phyloP scores from a whole-genome alignment of 1,140 invertebrate species.

The Gryllus bimaculatus region DNA sequence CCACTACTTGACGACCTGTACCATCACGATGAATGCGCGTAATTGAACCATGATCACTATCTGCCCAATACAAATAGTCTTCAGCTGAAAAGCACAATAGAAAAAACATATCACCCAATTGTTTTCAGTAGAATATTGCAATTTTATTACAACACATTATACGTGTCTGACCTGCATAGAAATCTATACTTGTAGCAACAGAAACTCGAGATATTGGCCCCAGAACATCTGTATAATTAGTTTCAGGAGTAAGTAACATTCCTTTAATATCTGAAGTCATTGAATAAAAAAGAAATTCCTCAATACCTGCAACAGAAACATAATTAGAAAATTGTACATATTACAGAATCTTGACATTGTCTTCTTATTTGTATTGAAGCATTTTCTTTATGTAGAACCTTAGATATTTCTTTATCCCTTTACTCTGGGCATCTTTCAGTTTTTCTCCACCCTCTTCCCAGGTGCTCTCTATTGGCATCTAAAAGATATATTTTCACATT shows the following conservation, averaged over 20 bases:
- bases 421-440: too few relatives aligned
- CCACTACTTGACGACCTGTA: conserved; percentile 49
- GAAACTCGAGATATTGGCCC: conserved; percentile 68
- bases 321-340: not conserved
- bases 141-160: not conserved
- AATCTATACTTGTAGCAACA: conserved; percentile 66
- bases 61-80: conserved; percentile 71
- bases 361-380: too few relatives aligned
- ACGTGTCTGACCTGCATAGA: conserved; percentile 47
- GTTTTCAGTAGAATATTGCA: not conserved
- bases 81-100: conserved; percentile 32
- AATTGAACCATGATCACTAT: conserved; percentile 62
- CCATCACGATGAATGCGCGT: conserved; percentile 69
- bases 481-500: too few relatives aligned
- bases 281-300: conserved; percentile 68
- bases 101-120: not conserved
- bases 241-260: conserved; percentile 42
- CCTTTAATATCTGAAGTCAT: conserved; percentile 66
- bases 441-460: too few relatives aligned
- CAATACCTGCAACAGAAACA: conserved; percentile 32
- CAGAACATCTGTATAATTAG: conserved; percentile 43
- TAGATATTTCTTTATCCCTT: too few relatives aligned
- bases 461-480: too few relatives aligned
- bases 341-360: too few relatives aligned
- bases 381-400: too few relatives aligned